Conservation (phyloP, 2,888 invertebrate species). For the Sesamia inferens region DNA sequence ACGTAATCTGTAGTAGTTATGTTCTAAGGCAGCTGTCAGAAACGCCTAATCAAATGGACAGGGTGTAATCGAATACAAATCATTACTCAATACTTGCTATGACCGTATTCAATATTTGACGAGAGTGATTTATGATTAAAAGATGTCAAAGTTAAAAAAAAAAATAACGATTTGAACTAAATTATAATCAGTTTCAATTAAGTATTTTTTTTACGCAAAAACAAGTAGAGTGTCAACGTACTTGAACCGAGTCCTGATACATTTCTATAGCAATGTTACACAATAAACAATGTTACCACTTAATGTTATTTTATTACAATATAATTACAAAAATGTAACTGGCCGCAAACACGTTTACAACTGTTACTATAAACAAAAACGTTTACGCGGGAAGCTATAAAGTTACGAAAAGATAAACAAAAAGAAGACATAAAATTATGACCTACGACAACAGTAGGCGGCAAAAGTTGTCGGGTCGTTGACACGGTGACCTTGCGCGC, state of each 20-base stretch:
- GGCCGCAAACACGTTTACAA: slow-evolving; percentile 55
- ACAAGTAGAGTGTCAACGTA: slow-evolving; percentile 18
- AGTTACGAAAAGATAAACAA: slow-evolving; percentile 90
- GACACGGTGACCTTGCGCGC: slow-evolving; percentile 88
- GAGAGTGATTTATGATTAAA: background rate
- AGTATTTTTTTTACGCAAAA: slow-evolving; percentile 18
- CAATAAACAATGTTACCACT: slow-evolving; percentile 36
- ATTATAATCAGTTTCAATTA: background rate
- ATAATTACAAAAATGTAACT: slow-evolving; percentile 51
- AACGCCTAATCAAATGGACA: too few relatives aligned
- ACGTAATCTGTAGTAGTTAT: too few relatives aligned
- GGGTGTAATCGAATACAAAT: too few relatives aligned
- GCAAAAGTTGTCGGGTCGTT: slow-evolving; percentile 89
- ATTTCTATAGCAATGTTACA: slow-evolving; percentile 35
- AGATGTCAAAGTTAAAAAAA: slow-evolving; percentile 9
- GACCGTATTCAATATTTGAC: background rate
- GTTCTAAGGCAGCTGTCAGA: too few relatives aligned
- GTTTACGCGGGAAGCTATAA: slow-evolving; percentile 86
- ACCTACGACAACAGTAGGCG: slow-evolving; percentile 90
- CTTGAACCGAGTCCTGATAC: slow-evolving; percentile 26
- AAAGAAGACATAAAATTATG: slow-evolving; percentile 90
- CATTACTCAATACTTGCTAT: background rate
- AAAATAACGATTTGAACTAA: background rate
- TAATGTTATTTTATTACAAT: slow-evolving; percentile 33
- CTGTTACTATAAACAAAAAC: slow-evolving; percentile 71